These are phyloP conservation scores for Pelusios castaneus DNA, from an alignment of 2,113 vertebrate species.

Conservation along the genomic window DNA sequence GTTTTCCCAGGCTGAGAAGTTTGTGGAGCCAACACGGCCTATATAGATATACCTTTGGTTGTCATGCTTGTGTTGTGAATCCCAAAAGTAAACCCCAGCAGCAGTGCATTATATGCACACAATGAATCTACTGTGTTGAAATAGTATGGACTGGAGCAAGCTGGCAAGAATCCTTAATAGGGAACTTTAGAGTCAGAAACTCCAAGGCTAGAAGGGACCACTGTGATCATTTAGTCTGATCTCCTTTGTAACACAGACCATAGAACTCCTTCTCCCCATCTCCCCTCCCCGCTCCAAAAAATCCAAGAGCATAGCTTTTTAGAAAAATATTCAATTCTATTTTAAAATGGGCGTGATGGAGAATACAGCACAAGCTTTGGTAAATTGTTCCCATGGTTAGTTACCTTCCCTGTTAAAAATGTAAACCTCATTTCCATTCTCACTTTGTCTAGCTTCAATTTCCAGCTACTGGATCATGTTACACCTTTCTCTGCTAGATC, in stretches of 20 bases:
- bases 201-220: background rate
- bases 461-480: background rate
- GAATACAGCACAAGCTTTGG: background rate
- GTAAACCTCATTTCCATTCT: background rate
- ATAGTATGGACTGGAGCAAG: background rate
- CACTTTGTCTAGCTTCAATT: background rate
- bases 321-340: too few relatives aligned
- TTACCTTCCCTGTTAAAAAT: background rate
- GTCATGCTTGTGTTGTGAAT: background rate
- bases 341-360: background rate
- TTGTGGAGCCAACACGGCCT: background rate
- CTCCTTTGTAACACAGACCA: background rate
- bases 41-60: background rate
- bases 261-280: background rate
- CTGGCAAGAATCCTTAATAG: background rate
- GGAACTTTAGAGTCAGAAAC: background rate
- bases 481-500: background rate
- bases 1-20: background rate
- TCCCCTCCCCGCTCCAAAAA: too few relatives aligned
- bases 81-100: background rate
- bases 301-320: background rate
- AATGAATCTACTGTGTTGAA: background rate
- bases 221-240: background rate
- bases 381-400: background rate
- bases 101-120: background rate